Evolutionary conservation across 2,888 invertebrate species (phyloP), one percentile per base, ranked within the genome.

Genomic region (Adela reaumurella): DNA sequence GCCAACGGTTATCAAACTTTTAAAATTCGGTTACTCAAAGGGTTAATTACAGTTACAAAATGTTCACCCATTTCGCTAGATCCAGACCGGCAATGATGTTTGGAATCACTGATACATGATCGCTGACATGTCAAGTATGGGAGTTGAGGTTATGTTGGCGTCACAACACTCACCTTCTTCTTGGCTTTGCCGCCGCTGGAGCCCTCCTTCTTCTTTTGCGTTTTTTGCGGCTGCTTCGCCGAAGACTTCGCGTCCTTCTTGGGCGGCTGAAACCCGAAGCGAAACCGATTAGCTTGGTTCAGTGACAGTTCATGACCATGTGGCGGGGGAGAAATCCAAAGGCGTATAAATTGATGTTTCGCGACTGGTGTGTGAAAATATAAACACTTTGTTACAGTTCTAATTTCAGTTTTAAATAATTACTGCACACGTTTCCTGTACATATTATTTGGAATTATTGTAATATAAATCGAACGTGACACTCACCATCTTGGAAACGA

Each of bases 121-220:
- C n/a, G n/a, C n/a, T n/a, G n/a, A n/a, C n/a, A n/a, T n/a, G 46
- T 45, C 14, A 29, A 14, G 17, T 43, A 50, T 29, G 16, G 20
- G 18, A 43, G 14, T 35, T 17, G 8, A 48, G 16, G 48, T 44
- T 43, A 43, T 48, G 20, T 17, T 14, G 16, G 16, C n/a, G 18
- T 43, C 50, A 28, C 42, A 14, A 8, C 61, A 57, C 65, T 66
- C 74, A 88, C 90, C 94, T 95, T 95, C 92, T 95, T 95, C 70
- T 95, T 95, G 64, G 94, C 94, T 82, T 94, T 95, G 59, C 94
- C 94, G 61, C 94, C 94, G 58, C 92, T 89, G 64, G 92, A 92
- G 68, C 95, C 94, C 71, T 95, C 95, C 80, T 95, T 95, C 84
- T 95, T 95, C 80, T 95, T 95, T 62, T 92, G 92, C 56, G 93